Conservation (phyloP, 2,888 invertebrate species). For the Gymnosoma rotundatum region DNA sequence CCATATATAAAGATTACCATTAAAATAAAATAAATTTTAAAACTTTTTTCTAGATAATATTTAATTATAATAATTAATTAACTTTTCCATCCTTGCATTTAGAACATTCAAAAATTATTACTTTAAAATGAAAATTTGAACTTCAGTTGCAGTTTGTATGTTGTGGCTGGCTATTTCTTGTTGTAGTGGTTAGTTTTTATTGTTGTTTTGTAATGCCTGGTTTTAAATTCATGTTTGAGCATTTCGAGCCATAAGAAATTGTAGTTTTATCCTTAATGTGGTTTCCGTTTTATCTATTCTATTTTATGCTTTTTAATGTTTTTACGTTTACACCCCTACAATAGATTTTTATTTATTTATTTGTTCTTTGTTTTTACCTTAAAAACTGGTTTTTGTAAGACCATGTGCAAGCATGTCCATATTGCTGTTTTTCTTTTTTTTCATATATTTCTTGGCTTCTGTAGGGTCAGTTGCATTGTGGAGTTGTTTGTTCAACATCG, state of each 20-base stretch:
- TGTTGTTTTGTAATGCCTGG: constrained; percentile 2
- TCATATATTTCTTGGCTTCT: neutral
- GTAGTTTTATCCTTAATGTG: constrained; percentile 39
- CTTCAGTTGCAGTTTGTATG: neutral
- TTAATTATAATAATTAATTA: too few species aligned
- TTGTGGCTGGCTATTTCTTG: neutral
- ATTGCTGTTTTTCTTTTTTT: constrained; percentile 19
- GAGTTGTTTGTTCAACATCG: neutral
- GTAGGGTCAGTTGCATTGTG: constrained; percentile 7
- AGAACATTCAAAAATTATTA: too few species aligned
- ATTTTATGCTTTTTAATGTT: constrained; percentile 24
- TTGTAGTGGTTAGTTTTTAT: neutral
- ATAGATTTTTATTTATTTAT: constrained; percentile 28
- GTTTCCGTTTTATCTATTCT: constrained; percentile 14
- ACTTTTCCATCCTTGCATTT: too few species aligned
- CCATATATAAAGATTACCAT: too few species aligned
- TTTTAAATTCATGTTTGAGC: neutral
- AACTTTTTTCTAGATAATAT: too few species aligned
- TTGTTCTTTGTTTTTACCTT: neutral
- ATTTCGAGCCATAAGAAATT: constrained; percentile 20
- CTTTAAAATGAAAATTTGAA: too few species aligned
- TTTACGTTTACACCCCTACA: constrained; percentile 50
- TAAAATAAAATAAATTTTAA: too few species aligned
- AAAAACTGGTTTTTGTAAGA: constrained; percentile 14
- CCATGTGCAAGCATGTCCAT: constrained; percentile 11